phyloP scores from a whole-genome alignment of 2,797 vertebrate species.

The Brotogeris chrysoptera region DNA sequence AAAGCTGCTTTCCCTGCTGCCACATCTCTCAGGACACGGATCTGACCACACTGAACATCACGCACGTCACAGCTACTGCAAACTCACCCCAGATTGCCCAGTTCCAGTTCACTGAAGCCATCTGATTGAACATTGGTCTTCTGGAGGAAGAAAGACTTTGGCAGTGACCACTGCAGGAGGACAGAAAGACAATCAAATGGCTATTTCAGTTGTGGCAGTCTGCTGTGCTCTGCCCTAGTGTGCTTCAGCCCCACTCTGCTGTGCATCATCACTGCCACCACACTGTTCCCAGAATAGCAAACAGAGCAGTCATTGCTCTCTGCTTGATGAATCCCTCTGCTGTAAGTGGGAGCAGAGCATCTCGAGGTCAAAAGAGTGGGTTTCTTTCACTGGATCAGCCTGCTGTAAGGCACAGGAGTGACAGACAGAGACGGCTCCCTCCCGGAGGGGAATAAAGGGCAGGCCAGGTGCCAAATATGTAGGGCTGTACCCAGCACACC shows the following conservation, averaged over 20 bases:
- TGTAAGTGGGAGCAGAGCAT: conserved; percentile 37
- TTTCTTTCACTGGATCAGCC: conserved; percentile 11
- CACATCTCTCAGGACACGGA: not conserved
- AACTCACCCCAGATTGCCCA: conserved; percentile 69
- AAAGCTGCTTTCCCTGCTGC: not conserved
- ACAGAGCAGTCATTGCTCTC: conserved; percentile 43
- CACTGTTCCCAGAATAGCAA: conserved; percentile 61
- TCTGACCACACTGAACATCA: not conserved
- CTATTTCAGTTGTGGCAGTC: not conserved
- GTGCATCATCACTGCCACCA: not conserved
- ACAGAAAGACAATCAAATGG: not conserved
- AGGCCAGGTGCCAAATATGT: not conserved
- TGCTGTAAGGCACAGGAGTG: not conserved
- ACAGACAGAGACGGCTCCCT: not conserved
- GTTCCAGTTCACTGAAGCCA: conserved; percentile 60
- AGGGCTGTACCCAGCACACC: not conserved
- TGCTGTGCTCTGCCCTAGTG: not conserved
- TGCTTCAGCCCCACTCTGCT: conserved; percentile 1
- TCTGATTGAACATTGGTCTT: conserved; percentile 26
- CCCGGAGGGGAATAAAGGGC: not conserved
- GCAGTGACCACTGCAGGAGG: conserved; percentile 71
- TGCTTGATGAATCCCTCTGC: conserved; percentile 43
- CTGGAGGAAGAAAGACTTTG: conserved; percentile 59
- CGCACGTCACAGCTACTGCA: rapidly evolving
- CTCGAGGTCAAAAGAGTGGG: conserved; percentile 4